These are phyloP conservation scores for Lasioglossum villosulum DNA, from an alignment of 2,888 invertebrate genomes.

Conservation along the genomic window DNA sequence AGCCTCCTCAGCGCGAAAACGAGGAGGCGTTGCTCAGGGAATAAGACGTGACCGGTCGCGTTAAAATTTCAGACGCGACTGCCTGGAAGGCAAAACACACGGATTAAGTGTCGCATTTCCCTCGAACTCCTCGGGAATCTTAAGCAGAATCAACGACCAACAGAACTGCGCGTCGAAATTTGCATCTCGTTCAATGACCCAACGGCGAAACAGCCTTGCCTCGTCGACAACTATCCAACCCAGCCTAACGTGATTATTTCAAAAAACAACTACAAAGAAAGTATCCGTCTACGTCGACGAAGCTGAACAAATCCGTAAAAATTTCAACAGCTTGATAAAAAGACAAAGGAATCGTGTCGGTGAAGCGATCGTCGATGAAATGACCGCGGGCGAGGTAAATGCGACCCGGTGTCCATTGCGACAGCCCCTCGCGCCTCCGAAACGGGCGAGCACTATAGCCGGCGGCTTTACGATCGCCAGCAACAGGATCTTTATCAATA, in stretches of 20 bases:
- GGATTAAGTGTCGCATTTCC: constrained; percentile 7
- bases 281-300: background rate
- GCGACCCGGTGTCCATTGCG: background rate
- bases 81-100: constrained; percentile 6
- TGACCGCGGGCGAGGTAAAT: background rate
- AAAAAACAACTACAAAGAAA: too few species aligned
- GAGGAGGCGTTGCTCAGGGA: constrained; percentile 1
- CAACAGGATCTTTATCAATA: constrained; percentile 6
- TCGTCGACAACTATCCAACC: too few species aligned
- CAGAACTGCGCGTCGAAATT: background rate
- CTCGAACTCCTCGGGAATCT: background rate
- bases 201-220: too few species aligned
- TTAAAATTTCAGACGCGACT: constrained; percentile 9
- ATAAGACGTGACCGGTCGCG: constrained; percentile 1
- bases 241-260: too few species aligned
- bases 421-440: background rate
- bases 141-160: background rate
- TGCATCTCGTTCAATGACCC: background rate
- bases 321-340: background rate
- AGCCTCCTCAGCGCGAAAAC: background rate
- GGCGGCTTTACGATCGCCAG: background rate
- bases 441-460: background rate
- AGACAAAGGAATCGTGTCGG: background rate
- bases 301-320: background rate
- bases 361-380: background rate